Percentiles rank a stretch among this genome's conserved stretches.
Evolutionary conservation across 2,113 vertebrate species (phyloP).

Genomic region (Anarhynchus alexandrinus): DNA sequence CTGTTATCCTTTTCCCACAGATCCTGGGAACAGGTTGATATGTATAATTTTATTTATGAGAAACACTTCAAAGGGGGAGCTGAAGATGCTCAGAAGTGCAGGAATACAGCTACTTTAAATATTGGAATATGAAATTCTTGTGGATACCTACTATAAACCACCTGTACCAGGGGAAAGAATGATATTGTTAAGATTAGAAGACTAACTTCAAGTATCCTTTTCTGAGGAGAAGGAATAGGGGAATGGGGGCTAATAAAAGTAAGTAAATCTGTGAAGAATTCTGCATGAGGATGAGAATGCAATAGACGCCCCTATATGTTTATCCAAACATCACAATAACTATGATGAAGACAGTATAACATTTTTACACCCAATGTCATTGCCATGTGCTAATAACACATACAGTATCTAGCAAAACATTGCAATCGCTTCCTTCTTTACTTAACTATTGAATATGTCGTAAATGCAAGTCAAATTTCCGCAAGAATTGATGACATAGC

Average conservation of each 20-base stretch:
- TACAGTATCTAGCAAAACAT: neutral
- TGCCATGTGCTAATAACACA: neutral
- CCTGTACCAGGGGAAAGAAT: neutral
- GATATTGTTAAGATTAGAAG: neutral
- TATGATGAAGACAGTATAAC: neutral
- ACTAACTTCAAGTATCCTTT: neutral
- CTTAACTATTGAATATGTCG: neutral
- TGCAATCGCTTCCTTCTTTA: neutral
- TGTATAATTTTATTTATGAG: conserved; percentile 13
- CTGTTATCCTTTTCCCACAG: neutral
- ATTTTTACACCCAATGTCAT: neutral
- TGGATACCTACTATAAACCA: neutral
- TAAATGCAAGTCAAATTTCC: neutral
- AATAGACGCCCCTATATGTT: neutral
- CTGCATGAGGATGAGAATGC: neutral
- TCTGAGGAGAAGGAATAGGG: neutral
- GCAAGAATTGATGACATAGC: neutral
- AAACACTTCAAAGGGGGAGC: conserved; percentile 9
- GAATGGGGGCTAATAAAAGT: neutral
- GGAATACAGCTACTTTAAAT: neutral
- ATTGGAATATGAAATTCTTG: neutral
- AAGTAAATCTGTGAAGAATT: neutral
- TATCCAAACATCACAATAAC: neutral
- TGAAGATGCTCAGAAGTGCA: neutral
- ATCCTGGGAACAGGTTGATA: neutral